Evolutionary conservation across 2,888 invertebrate species (phyloP).

Genomic region (Sphaerophoria rueppellii): DNA sequence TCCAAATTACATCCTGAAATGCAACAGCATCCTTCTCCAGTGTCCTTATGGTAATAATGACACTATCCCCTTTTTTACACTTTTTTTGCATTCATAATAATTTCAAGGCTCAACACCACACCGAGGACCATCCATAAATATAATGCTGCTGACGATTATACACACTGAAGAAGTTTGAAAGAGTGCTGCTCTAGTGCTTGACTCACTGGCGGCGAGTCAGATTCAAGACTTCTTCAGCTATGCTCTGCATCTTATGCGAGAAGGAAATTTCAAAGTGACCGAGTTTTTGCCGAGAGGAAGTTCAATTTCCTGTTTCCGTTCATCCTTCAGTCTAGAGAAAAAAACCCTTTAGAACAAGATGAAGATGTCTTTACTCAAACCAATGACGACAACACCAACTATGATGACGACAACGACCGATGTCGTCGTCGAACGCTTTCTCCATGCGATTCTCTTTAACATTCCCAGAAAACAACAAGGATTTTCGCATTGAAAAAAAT

Average conservation of each 20-base stretch:
- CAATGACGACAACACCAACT: constrained; percentile 6
- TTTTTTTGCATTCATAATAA: constrained; percentile 1
- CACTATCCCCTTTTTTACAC: neutral
- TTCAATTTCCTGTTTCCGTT: constrained; percentile 73
- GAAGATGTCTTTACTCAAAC: constrained; percentile 18
- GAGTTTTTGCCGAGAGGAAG: constrained; percentile 68
- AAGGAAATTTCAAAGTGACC: constrained; percentile 69
- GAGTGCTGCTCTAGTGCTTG: neutral
- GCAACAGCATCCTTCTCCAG: neutral
- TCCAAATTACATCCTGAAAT: constrained; percentile 47
- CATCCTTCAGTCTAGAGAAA: constrained; percentile 32
- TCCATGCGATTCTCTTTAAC: constrained; percentile 47
- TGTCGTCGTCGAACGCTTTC: constrained; percentile 4
- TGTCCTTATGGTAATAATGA: neutral
- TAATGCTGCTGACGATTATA: constrained; percentile 53
- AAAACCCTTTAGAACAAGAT: neutral
- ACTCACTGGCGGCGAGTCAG: constrained; percentile 17
- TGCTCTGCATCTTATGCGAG: constrained; percentile 5
- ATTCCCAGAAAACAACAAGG: constrained; percentile 61
- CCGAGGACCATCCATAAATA: constrained; percentile 5
- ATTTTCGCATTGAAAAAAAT: constrained; percentile 70
- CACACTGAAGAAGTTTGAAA: constrained; percentile 21
- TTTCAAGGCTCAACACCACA: constrained; percentile 33
- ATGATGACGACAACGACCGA: constrained; percentile 7
- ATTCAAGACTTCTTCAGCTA: neutral